phyloP scores from a whole-genome alignment of 2,888 invertebrate species.

The Tenthredo mesomela region DNA sequence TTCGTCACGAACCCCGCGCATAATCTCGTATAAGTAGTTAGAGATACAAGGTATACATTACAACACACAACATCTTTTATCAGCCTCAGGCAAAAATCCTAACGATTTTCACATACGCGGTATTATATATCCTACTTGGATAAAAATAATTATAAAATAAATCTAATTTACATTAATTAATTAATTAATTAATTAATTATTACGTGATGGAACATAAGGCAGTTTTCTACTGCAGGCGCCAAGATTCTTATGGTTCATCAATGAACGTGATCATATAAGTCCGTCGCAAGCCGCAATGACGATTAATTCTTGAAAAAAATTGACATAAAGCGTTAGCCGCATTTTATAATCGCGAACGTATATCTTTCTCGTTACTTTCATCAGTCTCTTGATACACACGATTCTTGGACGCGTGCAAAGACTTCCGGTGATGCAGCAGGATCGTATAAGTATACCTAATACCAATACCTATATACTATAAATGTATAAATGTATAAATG shows the following conservation, averaged over 20 bases:
- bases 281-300: neutral
- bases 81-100: neutral
- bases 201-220: neutral
- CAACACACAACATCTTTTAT: neutral
- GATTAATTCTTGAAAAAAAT: neutral
- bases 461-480: neutral
- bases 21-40: neutral
- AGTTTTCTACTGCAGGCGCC: neutral
- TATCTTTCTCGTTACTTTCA: slow-evolving; percentile 16
- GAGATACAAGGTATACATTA: too few species aligned
- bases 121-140: too few species aligned
- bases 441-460: neutral
- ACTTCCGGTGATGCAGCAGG: slow-evolving; percentile 21
- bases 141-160: too few species aligned
- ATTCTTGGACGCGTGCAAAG: slow-evolving; percentile 24
- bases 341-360: slow-evolving; percentile 28
- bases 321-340: neutral
- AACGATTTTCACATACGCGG: neutral
- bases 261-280: neutral
- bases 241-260: neutral
- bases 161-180: neutral
- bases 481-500: neutral
- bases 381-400: slow-evolving; percentile 5
- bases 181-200: neutral
- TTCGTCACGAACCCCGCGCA: neutral